Conservation (phyloP, 2,888 invertebrate species). For the Hecatera dysodea region DNA sequence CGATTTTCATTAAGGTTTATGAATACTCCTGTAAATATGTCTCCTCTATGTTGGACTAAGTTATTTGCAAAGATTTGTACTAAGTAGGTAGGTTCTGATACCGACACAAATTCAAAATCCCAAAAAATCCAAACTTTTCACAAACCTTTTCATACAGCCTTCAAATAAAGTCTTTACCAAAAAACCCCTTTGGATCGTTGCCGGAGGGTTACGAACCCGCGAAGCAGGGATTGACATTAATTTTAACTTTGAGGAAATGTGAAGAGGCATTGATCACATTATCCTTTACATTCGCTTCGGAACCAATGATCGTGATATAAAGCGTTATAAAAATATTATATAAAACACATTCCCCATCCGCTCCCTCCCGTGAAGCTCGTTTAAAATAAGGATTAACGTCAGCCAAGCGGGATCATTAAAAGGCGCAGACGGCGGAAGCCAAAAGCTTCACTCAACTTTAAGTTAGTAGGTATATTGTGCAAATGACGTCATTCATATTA, state of each 20-base stretch:
- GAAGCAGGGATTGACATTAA: constrained; percentile 73
- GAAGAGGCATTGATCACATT: constrained; percentile 52
- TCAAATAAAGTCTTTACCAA: constrained; percentile 36
- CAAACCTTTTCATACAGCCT: constrained; percentile 33
- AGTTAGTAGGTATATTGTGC: background rate
- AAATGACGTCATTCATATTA: background rate
- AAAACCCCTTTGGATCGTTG: constrained; percentile 37
- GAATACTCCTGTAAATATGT: background rate
- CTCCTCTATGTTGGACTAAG: constrained; percentile 12
- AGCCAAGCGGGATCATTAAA: constrained; percentile 46
- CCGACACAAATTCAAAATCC: constrained; percentile 9
- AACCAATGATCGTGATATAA: constrained; percentile 43
- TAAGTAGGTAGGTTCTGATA: background rate
- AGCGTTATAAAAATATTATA: constrained; percentile 11
- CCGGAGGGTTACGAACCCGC: constrained; percentile 70
- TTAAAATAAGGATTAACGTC: constrained; percentile 50
- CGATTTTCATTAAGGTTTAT: constrained; percentile 7
- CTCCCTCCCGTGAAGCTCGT: constrained; percentile 32
- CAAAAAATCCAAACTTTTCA: constrained; percentile 1
- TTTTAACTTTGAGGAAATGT: constrained; percentile 62
- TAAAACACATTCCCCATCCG: constrained; percentile 13
- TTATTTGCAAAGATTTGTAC: constrained; percentile 8
- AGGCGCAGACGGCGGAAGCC: constrained; percentile 22
- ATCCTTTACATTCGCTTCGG: constrained; percentile 40
- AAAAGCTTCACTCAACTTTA: constrained; percentile 2